Evolutionary conservation across 2,888 invertebrate species (phyloP), one percentile per base, ranked within the genome.

Genomic region (Geotrupes spiniger): DNA sequence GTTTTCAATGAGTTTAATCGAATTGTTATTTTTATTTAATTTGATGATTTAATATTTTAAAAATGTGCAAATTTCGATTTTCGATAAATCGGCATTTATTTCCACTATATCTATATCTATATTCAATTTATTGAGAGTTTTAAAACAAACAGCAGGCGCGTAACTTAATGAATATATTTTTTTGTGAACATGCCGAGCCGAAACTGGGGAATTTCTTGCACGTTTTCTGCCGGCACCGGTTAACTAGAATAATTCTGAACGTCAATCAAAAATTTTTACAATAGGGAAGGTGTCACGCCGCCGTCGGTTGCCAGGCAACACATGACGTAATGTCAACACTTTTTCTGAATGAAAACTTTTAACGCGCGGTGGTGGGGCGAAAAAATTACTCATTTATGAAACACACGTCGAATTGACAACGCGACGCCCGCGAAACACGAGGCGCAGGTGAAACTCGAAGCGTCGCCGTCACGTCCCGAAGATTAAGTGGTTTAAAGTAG

Each of bases 271-370:
- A 12, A 4, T 41, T 29, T 36, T 40, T 28, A 37, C 38, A 46
- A 39, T 41, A 42, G 31, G 33, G 42, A 46, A 33, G 39, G 33
- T 58, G 60, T 60, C 62, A 59, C 61, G 59, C 59, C 57, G 58
- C 60, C 60, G 58, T 55, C 62, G 61, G 71, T 72, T 70, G 71
- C 71, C 64, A 63, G 61, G 72, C 68, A 70, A 72, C 72, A 53
- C 64, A 63, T 66, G 68, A 68, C 67, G 69, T 65, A 65, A 65
- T 67, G 70, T 72, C 72, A 71, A 73, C 72, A 71, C 66, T 72
- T 73, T 72, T 73, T 71, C 67, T 71, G 80, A 81, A 81, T 81
- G 81, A 79, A 79, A 80, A 78, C 77, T 80, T 79, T 72, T 68
- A 21, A 21, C 21, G 21, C 21, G 56, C 72, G 76, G 21, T 74